Conservation (phyloP, 2,113 vertebrate species). For the Ammodramus savannarum region DNA sequence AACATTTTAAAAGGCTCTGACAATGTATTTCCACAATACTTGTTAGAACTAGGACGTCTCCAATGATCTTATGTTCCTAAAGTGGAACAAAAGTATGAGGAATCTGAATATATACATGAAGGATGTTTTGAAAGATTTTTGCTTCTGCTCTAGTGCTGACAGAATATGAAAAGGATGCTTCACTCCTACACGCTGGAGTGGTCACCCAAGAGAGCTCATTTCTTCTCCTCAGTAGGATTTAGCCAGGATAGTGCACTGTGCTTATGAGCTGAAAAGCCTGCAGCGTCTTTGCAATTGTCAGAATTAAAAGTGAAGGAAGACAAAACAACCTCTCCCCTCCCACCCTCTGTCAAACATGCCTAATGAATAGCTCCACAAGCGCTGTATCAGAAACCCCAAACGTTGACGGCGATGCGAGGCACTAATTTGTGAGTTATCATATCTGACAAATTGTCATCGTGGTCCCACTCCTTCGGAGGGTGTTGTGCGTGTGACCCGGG, state of each 20-base stretch:
- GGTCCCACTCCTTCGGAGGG: conserved; percentile 55
- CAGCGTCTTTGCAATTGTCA: conserved; percentile 66
- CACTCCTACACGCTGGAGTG: conserved; percentile 64
- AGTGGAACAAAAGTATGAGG: conserved; percentile 55
- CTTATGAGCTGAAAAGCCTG: conserved; percentile 47
- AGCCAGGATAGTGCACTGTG: conserved; percentile 34
- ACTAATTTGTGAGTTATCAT: conserved; percentile 65
- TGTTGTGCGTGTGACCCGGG: conserved; percentile 51
- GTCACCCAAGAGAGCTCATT: conserved; percentile 71
- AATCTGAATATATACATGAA: conserved; percentile 69
- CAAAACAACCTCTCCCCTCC: conserved; percentile 66
- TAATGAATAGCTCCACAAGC: conserved; percentile 54
- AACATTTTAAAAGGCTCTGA: conserved; percentile 61
- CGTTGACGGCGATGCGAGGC: conserved; percentile 19
- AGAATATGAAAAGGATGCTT: conserved; percentile 65
- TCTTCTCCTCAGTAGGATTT: conserved; percentile 55
- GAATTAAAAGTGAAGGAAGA: conserved; percentile 68
- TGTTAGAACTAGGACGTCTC: conserved; percentile 46
- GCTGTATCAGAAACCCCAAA: conserved; percentile 62
- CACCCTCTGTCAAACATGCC: conserved; percentile 62
- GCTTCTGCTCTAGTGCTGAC: conserved; percentile 42
- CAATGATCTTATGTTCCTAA: conserved; percentile 55
- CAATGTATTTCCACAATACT: conserved; percentile 62
- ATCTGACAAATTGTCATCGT: conserved; percentile 66
- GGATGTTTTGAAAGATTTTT: conserved; percentile 66